Conservation (phyloP, 2,113 vertebrate species). For the Pygoscelis adeliae region DNA sequence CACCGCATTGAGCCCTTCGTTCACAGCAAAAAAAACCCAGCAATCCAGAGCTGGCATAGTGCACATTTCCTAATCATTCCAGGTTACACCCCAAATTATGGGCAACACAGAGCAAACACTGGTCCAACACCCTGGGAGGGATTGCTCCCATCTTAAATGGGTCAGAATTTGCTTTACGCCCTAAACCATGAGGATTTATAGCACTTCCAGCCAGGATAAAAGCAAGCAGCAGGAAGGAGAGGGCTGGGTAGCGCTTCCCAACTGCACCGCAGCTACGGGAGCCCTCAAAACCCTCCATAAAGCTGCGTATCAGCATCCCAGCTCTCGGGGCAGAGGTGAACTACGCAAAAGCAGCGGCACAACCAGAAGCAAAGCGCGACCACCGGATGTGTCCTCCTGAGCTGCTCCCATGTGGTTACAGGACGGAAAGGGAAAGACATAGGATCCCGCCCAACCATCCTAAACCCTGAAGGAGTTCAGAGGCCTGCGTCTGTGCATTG, state of each 20-base stretch:
- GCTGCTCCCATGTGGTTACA: neutral
- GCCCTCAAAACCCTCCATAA: neutral
- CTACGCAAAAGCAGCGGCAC: neutral
- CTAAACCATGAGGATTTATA: neutral
- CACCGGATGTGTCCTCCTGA: neutral
- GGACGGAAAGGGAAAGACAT: neutral
- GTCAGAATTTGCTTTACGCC: neutral
- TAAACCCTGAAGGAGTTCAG: neutral
- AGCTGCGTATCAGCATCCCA: neutral
- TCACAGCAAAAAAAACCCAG: neutral
- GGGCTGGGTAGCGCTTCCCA: neutral
- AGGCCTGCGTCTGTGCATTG: neutral
- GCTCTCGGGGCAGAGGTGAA: neutral
- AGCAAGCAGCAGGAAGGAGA: neutral
- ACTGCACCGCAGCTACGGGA: accelerated
- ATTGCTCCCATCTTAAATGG: neutral
- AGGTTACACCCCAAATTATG: slow-evolving; percentile 6
- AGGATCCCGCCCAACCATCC: neutral
- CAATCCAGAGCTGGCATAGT: neutral
- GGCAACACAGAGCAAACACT: neutral
- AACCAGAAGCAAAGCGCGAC: neutral
- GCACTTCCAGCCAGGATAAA: neutral
- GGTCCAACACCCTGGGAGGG: neutral
- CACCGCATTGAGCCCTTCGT: neutral
- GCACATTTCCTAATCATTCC: neutral